Evolutionary conservation across 2,113 vertebrate genomes (phyloP).

Genomic region (Stomatorhinus ivindoensis): DNA sequence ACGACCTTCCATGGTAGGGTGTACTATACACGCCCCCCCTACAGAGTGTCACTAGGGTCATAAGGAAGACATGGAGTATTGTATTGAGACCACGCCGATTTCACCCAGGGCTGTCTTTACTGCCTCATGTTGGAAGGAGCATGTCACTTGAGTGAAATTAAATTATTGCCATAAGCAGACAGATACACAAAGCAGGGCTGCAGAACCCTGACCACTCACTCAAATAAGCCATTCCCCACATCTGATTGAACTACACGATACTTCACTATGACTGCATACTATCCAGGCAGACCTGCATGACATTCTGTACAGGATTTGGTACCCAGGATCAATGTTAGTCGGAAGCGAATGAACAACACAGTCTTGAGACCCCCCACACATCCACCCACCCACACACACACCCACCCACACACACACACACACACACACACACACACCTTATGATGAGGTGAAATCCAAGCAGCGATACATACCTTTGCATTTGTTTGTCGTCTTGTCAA

Average conservation of each 20-base stretch:
- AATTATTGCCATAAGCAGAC: background rate
- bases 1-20: background rate
- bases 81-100: background rate
- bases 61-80: background rate
- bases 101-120: background rate
- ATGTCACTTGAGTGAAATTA: background rate
- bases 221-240: background rate
- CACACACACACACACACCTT: background rate
- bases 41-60: background rate
- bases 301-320: background rate
- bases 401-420: background rate
- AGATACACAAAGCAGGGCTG: background rate
- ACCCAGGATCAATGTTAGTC: background rate
- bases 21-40: background rate
- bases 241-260: background rate
- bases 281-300: background rate
- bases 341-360: background rate
- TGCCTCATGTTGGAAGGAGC: background rate
- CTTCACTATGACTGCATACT: background rate
- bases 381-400: background rate
- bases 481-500: conserved; percentile 99
- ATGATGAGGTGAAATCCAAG: background rate
- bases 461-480: conserved; percentile 82
- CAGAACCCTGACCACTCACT: background rate
- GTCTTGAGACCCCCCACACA: background rate